Evolutionary conservation across 1,140 invertebrate species (phyloP), one percentile per base, ranked within the genome.

Genomic region (Grapholita molesta): DNA sequence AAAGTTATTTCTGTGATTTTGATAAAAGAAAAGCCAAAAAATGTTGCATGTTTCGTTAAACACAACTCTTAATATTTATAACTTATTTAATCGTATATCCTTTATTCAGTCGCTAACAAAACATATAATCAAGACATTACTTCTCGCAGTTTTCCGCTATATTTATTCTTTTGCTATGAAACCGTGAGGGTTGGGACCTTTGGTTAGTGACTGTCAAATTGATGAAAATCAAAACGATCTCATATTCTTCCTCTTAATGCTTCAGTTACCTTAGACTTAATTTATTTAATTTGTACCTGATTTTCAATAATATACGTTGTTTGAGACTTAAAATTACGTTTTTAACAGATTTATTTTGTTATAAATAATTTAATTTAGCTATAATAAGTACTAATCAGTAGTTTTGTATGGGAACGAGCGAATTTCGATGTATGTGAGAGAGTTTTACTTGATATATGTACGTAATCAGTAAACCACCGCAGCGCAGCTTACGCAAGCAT

Each of bases 241-340:
- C 88, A 89, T 80, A 79, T 79, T 80, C 83, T 86, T 89, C 85
- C 85, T 85, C 76, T 84, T 78, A 76, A 82, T 83, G 77, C 67
- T 89, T 87, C 79, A 86, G 86, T 90, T 90, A 90, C 88, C 88
- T 88, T 89, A 88, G 86, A 80, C 67, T 83, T 90, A 87, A 85
- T 89, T 90, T 89, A 73, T 76, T 88, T 90, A 75, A 88, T 90
- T 89, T 89, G 89, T 91, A 91, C 89, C 89, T 91, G 89, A 91
- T 89, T 88, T 90, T 86, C 75, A 83, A 79, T 72, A 79, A 84
- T 82, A 78, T 70, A 78, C 73, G 77, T 87, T 87, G 79, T 85
- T 85, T 80, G 84, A 83, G 82, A 88, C 82, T 89, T 89, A 86
- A 85, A 88, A 83, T 83, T 88, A 84, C 75, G 82, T 88, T 85